Base-by-base conservation (phyloP, 1,140 invertebrate species). In the Plutomurus gul region DNA sequence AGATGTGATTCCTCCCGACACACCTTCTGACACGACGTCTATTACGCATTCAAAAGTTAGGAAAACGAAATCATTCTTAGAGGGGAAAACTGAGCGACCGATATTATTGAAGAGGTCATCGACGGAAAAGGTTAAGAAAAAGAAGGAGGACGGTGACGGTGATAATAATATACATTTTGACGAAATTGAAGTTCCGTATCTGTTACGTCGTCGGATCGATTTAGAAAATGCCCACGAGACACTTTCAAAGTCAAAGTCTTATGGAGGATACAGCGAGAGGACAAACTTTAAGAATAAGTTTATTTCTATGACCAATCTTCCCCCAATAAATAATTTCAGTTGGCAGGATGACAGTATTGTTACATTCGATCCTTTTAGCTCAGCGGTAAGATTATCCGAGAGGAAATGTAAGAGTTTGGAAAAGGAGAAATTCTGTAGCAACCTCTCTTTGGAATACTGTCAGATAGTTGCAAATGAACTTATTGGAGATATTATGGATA, bases 101-200 rank as follows among this genome's bases (percentile, higher is more conserved):
- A 72, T 39, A 22, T 72, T 46, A 3, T 11, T 72, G 10, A 72
- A 72, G 37, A 22, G 70, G 18, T 39, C 70, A 13, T 40, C 36
- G 4, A 72, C 70, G 0, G 70, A 72, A 49, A 65, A 43, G 25
- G 5, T 27, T 0, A 71, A 49, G 27, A 37, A 18, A 36, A 71
- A 43, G 11, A 71, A 40, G 11, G 25, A n/a, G 0, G 65, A 71
- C 11, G 72, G 7, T 5, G 47, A 46, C 25, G 20, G 3, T 25
- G 25, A 36, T 36, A 71, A 39, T 33, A 72, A 51, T 18, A 76
- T 80, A 20, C 74, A 77, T 39, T 80, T 80, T 60, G 79, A 80
- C 22, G 79, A 81, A 75, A 72, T 81, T 8, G 75, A 81, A 30
- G 77, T 83, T 25, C 82, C 82, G 27, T 83, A 83, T 51, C 30